phyloP scores from a whole-genome alignment of 2,888 invertebrate species.

The Drosophila falleni region DNA sequence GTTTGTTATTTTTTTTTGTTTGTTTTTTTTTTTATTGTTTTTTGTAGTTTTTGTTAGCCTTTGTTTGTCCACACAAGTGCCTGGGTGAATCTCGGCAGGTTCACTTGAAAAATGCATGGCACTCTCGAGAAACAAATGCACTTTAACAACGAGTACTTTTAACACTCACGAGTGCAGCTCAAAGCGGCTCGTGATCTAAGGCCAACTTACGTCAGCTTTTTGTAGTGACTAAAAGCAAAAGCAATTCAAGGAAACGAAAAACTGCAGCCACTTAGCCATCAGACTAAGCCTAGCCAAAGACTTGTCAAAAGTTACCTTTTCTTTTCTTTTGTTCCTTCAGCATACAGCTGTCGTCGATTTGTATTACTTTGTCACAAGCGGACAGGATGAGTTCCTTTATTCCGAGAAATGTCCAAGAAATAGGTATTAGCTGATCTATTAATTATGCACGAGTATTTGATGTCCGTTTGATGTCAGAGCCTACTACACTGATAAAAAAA shows the following conservation, averaged over 20 bases:
- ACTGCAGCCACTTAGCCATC: slow-evolving; percentile 55
- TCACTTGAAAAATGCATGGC: slow-evolving; percentile 52
- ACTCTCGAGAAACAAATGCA: slow-evolving; percentile 56
- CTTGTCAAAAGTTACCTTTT: slow-evolving; percentile 27
- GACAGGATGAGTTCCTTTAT: slow-evolving; percentile 4
- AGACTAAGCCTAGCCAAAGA: slow-evolving; percentile 26
- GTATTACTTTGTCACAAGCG: slow-evolving; percentile 27
- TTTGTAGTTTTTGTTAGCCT: slow-evolving; percentile 25
- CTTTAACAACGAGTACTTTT: slow-evolving; percentile 66
- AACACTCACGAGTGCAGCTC: slow-evolving; percentile 59
- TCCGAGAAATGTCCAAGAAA: not conserved
- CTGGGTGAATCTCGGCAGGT: slow-evolving; percentile 34
- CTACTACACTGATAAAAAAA: not conserved
- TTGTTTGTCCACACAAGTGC: slow-evolving; percentile 60
- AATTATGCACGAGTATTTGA: slow-evolving; percentile 9
- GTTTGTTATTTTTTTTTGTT: slow-evolving; percentile 12
- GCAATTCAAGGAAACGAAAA: slow-evolving; percentile 59
- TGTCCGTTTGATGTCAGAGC: slow-evolving; percentile 5
- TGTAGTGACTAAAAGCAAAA: slow-evolving; percentile 66
- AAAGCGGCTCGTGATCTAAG: slow-evolving; percentile 65
- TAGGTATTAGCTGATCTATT: not conserved
- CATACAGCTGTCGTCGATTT: slow-evolving; percentile 1
- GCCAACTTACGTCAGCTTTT: slow-evolving; percentile 56
- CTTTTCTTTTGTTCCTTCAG: not conserved
- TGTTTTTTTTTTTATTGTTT: slow-evolving; percentile 21